Conservation (phyloP, 2,113 vertebrate genomes). For the Osmerus eperlanus region DNA sequence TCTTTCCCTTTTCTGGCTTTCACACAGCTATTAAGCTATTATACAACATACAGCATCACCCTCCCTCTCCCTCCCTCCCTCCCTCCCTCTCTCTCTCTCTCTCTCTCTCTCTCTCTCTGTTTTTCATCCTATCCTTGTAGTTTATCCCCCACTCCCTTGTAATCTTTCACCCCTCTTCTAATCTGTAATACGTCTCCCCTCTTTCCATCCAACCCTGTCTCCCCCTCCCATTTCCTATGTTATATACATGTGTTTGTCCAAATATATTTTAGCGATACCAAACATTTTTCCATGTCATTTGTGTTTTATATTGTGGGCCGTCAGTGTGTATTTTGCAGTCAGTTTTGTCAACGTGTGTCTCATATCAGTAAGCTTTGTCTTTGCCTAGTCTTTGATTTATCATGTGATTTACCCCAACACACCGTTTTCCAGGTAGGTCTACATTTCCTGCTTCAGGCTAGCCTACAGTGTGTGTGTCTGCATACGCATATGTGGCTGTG, state of each 20-base stretch:
- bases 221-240: neutral
- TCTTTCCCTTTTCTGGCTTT: neutral
- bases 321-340: neutral
- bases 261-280: too few relatives aligned
- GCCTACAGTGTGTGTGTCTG: constrained; percentile 38
- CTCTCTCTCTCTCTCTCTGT: constrained; percentile 18
- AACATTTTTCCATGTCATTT: neutral
- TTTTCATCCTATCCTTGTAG: neutral
- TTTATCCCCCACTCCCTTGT: too few relatives aligned
- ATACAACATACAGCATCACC: neutral
- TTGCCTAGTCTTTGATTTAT: neutral
- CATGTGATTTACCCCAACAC: neutral
- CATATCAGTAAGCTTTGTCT: neutral
- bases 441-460: constrained; percentile 69
- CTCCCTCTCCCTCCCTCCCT: constrained; percentile 1
- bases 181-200: too few relatives aligned
- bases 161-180: too few relatives aligned
- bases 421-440: constrained; percentile 60
- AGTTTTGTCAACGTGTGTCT: neutral
- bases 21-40: neutral
- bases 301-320: neutral
- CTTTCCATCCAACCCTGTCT: too few relatives aligned
- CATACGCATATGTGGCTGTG: constrained; percentile 1
- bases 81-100: neutral
- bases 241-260: neutral